A percentile compares a stretch with the other conserved stretches of the same genome.
Conservation (phyloP, 2,113 vertebrate species). For the Uropsilus gracilis region DNA sequence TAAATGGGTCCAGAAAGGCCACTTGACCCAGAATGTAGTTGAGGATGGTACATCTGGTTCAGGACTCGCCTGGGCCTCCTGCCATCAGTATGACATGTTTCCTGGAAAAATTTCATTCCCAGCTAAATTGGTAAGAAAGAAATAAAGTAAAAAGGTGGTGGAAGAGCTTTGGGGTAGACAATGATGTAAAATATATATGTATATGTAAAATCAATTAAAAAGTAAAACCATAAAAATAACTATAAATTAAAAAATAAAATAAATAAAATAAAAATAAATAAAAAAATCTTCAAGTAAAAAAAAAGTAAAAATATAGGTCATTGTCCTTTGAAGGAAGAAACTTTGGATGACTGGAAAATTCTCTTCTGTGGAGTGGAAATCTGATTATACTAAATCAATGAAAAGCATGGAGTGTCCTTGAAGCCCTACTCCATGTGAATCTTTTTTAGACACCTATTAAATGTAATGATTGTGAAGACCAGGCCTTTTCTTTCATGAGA, state of each 20-base stretch:
- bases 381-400: background rate
- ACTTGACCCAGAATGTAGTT: constrained; percentile 57
- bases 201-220: too few species aligned
- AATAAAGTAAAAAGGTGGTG: too few species aligned
- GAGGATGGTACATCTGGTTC: background rate
- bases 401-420: background rate
- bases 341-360: background rate
- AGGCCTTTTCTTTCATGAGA: background rate
- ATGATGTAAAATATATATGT: too few species aligned
- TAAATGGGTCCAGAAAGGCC: constrained; percentile 55
- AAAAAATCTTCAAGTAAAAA: too few species aligned
- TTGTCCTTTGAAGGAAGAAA: background rate
- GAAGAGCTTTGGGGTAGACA: too few species aligned
- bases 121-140: background rate
- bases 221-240: too few species aligned
- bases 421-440: background rate
- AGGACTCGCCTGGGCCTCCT: constrained; percentile 8
- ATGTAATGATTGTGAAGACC: background rate
- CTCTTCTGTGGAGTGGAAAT: background rate
- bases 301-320: too few species aligned
- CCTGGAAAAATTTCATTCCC: background rate
- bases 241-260: too few species aligned
- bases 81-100: background rate
- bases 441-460: background rate
- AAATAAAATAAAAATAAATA: background rate